These are phyloP conservation scores for Anolis sagrei DNA, from an alignment of 2,113 vertebrate species.

Conservation along the genomic window DNA sequence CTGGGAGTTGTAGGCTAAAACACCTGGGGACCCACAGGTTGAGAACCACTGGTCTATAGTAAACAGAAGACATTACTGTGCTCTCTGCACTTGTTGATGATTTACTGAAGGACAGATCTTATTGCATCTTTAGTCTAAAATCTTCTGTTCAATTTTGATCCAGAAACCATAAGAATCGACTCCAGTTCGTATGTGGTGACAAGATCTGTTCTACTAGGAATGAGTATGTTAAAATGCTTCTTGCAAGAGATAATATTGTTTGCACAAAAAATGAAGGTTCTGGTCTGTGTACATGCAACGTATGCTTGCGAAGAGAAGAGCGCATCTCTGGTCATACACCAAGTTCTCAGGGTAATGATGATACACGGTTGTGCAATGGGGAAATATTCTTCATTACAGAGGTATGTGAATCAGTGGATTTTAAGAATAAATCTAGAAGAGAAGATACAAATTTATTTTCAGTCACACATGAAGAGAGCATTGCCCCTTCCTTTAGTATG, in stretches of 20 bases:
- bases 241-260: conserved; percentile 8
- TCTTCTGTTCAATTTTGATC: conserved; percentile 22
- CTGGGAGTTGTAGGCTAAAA: no score
- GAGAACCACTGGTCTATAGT: neutral
- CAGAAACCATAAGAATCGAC: conserved; percentile 71
- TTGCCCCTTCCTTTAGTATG: neutral
- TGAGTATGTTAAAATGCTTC: conserved; percentile 72
- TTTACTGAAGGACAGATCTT: neutral
- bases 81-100: neutral
- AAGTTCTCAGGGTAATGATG: conserved; percentile 35
- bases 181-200: conserved; percentile 74
- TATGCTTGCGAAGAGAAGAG: conserved; percentile 1
- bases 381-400: conserved; percentile 85
- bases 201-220: conserved; percentile 86
- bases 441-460: no score
- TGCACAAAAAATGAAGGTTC: neutral
- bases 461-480: neutral
- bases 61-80: neutral
- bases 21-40: no score
- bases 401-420: conserved; percentile 60
- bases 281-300: rapidly evolving
- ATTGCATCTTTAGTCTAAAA: neutral
- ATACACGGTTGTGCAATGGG: conserved; percentile 83
- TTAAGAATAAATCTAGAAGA: neutral
- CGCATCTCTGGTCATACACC: neutral